Evolutionary conservation across 2,113 vertebrate genomes (phyloP), one percentile per base, ranked within the genome.

Genomic region (Clarias gariepinus): DNA sequence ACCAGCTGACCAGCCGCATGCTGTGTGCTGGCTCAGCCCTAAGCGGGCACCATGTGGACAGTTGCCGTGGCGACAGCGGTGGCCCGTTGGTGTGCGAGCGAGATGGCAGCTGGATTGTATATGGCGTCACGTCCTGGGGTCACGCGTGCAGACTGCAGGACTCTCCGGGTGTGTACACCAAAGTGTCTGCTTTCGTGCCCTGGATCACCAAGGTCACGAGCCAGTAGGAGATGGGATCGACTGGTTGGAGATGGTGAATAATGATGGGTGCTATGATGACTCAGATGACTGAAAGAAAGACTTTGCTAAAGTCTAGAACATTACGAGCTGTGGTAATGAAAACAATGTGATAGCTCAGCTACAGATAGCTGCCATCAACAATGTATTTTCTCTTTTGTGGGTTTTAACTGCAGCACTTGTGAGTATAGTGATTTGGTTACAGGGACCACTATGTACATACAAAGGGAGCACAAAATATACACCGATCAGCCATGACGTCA

Each of bases 61-160:
- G 97, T 93, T 99, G 98, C 88, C 97, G 98, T 15, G 98, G 98
- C 7, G 98, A 99, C 93, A 99, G 98, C 0, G 98, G 98, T 0
- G 98, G 98, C 25, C 98, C 98, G 0, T 90, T 99, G 84, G 95
- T 98, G 94, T 99, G 98, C 11, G 95, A 98, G 90, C 95, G 95
- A 60, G 95, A 28, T 21, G 86, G 81, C 8, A 47, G 94, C 73
- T 99, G 98, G 98, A 97, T 95, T 3, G 95, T 99, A 25, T 98
- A 96, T 0, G 98, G 98, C 3, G 96, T 99, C 55, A 99, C 98
- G 0, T 99, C 98, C 81, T 99, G 98, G 98, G 98, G 98, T 60
- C 96, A 99, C 0, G 97, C 97, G 61, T 99, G 98, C 80, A 94
- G 98, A 47, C 94, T 95, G 25, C 97, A 97, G 81, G 96, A 96